Percentiles rank a stretch among this genome's conserved stretches.
phyloP scores from a whole-genome alignment of 2,797 vertebrate genomes.

The Malurus leucopterus region DNA sequence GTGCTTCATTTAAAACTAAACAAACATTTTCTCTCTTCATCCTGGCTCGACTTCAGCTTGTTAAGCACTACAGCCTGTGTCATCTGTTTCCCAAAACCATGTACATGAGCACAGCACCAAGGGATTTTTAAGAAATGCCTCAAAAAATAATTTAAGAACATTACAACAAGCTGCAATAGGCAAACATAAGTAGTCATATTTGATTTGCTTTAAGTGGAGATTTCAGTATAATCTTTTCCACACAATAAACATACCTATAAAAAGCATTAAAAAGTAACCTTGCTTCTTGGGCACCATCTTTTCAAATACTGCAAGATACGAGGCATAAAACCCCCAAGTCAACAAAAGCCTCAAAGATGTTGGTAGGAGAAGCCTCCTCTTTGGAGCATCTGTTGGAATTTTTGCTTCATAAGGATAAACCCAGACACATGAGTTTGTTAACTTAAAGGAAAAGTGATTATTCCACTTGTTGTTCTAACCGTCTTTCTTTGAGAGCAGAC shows the following conservation, averaged over 20 bases:
- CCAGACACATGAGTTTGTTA: not conserved
- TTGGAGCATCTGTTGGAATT: not conserved
- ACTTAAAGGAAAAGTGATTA: not conserved
- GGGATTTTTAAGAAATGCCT: not conserved
- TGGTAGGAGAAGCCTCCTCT: not conserved
- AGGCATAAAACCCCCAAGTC: not conserved
- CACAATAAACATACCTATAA: not conserved
- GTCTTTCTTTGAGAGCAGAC: not conserved
- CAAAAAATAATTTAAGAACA: conserved; percentile 26
- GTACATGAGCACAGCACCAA: not conserved
- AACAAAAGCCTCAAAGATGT: not conserved
- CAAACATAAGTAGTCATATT: not conserved
- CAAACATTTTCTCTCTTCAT: conserved; percentile 52
- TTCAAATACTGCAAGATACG: not conserved
- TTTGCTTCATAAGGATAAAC: not conserved
- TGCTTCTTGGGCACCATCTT: not conserved
- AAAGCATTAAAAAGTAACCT: not conserved
- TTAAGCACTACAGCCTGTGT: conserved; percentile 10
- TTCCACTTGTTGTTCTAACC: not conserved
- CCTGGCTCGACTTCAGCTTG: conserved; percentile 42
- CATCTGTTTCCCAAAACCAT: conserved; percentile 27
- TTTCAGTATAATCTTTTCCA: not conserved
- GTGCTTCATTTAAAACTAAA: conserved; percentile 41
- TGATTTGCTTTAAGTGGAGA: conserved; percentile 37
- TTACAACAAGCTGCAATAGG: conserved; percentile 8